Evolutionary conservation across 2,797 vertebrate genomes (phyloP).

Genomic region (Pipistrellus pygmaeus): DNA sequence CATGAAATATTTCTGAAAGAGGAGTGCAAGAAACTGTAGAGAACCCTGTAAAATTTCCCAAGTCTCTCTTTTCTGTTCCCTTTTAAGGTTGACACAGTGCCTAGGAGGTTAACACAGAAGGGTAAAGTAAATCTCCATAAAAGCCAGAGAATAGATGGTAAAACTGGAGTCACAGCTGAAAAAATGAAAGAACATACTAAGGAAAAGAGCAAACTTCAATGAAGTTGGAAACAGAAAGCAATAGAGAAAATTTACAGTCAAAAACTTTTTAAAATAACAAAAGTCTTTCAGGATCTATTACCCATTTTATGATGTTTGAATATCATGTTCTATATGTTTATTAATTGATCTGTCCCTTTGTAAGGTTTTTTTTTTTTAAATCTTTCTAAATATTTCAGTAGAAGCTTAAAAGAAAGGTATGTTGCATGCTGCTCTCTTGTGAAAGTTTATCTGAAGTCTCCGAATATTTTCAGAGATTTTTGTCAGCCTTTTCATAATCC

Average conservation of each 20-base stretch:
- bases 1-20: neutral
- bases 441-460: neutral
- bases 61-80: slow-evolving; percentile 71
- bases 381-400: slow-evolving; percentile 41
- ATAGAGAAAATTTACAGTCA: neutral
- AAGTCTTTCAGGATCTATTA: neutral
- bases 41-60: neutral
- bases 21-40: neutral
- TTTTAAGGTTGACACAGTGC: slow-evolving; percentile 65
- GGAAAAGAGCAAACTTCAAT: neutral
- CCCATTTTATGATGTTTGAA: slow-evolving; percentile 52
- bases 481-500: slow-evolving; percentile 17
- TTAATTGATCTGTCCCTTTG: slow-evolving; percentile 49
- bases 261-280: neutral
- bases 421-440: neutral
- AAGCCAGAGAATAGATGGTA: slow-evolving; percentile 68
- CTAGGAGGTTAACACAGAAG: slow-evolving; percentile 79
- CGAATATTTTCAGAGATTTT: slow-evolving; percentile 16
- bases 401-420: neutral
- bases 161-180: slow-evolving; percentile 67
- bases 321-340: slow-evolving; percentile 68
- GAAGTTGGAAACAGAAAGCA: neutral
- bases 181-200: neutral
- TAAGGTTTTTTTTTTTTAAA: neutral
- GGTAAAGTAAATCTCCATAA: slow-evolving; percentile 75